phyloP scores from a whole-genome alignment of 2,888 invertebrate genomes.

The Exocentrus adspersus region DNA sequence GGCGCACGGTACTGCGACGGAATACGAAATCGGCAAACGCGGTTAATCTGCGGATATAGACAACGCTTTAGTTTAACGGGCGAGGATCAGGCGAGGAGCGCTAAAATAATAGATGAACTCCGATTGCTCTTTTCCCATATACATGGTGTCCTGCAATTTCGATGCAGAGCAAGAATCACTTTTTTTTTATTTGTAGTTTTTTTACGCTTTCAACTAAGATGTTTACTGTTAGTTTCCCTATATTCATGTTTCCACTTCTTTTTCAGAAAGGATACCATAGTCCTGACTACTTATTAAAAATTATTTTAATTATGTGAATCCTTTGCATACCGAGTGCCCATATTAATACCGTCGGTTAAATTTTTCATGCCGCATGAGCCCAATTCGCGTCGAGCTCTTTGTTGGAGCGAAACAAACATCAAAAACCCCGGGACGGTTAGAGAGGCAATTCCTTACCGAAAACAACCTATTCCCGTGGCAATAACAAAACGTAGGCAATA shows the following conservation, averaged over 20 bases:
- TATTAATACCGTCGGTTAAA: neutral
- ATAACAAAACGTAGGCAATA: slow-evolving; percentile 60
- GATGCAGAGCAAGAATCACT: too few relatives aligned
- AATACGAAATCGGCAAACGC: slow-evolving; percentile 59
- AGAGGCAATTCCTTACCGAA: slow-evolving; percentile 53
- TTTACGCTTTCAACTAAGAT: too few relatives aligned
- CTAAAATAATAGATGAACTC: neutral
- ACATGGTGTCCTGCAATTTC: too few relatives aligned
- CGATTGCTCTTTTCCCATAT: neutral
- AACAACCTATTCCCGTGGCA: slow-evolving; percentile 56
- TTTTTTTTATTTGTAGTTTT: too few relatives aligned
- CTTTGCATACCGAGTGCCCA: too few relatives aligned
- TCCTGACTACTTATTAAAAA: too few relatives aligned
- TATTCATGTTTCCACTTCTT: too few relatives aligned
- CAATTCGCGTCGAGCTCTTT: slow-evolving; percentile 21
- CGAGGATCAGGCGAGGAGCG: neutral
- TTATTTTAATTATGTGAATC: too few relatives aligned
- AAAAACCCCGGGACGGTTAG: slow-evolving; percentile 40
- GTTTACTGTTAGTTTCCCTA: too few relatives aligned
- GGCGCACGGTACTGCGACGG: slow-evolving; percentile 60
- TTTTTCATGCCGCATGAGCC: neutral
- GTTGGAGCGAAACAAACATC: slow-evolving; percentile 13
- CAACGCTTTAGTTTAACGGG: slow-evolving; percentile 3
- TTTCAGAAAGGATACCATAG: too few relatives aligned
- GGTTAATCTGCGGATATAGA: slow-evolving; percentile 29